These are phyloP conservation scores for Cichlasoma orientale DNA, from an alignment of 2,797 vertebrate species.

Conservation along the genomic window DNA sequence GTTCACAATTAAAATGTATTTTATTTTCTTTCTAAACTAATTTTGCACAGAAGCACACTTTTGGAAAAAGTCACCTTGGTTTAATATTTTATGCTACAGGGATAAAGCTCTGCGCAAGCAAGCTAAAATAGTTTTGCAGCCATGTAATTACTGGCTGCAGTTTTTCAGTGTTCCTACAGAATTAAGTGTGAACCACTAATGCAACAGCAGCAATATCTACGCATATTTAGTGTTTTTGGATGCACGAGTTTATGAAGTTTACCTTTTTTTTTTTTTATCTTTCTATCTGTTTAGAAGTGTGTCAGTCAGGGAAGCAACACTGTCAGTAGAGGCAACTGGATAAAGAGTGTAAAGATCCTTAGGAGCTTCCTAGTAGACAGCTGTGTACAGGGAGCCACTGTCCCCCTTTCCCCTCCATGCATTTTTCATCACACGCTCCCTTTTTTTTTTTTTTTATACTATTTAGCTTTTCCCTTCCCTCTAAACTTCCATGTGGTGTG, in stretches of 20 bases:
- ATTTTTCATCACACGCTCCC: slow-evolving; percentile 72
- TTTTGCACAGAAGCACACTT: background rate
- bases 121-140: background rate
- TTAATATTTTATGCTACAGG: background rate
- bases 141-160: background rate
- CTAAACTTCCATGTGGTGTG: slow-evolving; percentile 69
- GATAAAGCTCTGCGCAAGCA: background rate
- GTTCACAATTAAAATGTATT: background rate
- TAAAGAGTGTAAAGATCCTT: slow-evolving; percentile 43
- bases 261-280: slow-evolving; percentile 1
- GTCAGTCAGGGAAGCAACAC: slow-evolving; percentile 29
- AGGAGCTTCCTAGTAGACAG: slow-evolving; percentile 45
- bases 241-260: background rate
- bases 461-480: slow-evolving; percentile 69
- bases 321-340: slow-evolving; percentile 35
- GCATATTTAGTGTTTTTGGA: background rate
- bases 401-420: slow-evolving; percentile 62
- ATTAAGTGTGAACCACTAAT: background rate
- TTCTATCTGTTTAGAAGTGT: slow-evolving; percentile 18
- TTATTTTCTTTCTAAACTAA: background rate
- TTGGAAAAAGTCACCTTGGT: background rate
- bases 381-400: slow-evolving; percentile 48
- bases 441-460: slow-evolving; percentile 46
- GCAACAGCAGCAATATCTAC: background rate
- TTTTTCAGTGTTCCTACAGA: background rate